These are phyloP conservation scores for Spilarctia lutea DNA, from an alignment of 2,888 invertebrate genomes.

Conservation along the genomic window DNA sequence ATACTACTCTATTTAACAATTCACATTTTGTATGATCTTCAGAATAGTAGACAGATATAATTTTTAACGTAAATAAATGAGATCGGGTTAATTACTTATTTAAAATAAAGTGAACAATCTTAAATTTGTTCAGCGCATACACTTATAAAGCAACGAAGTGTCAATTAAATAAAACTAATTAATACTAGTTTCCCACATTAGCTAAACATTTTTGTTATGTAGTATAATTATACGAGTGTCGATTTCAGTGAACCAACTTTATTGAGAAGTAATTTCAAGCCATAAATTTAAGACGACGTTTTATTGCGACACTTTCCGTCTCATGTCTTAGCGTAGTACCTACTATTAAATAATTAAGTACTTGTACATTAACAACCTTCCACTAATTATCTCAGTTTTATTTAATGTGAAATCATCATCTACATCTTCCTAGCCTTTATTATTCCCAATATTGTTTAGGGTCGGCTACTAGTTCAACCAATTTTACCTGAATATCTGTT, in stretches of 20 bases:
- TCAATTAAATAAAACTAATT: constrained; percentile 10
- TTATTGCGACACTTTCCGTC: not conserved
- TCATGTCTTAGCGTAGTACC: not conserved
- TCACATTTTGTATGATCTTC: not conserved
- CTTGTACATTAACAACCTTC: not conserved
- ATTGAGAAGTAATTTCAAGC: constrained; percentile 3
- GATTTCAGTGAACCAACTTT: not conserved
- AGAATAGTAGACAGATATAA: not conserved
- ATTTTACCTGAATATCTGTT: no score
- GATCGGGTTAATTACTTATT: not conserved
- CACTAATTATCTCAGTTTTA: not conserved
- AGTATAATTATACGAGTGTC: not conserved
- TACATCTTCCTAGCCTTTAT: no score
- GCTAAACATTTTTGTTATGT: not conserved
- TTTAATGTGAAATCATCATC: no score
- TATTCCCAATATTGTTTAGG: no score
- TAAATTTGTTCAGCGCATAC: constrained; percentile 3
- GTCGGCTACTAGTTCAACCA: no score
- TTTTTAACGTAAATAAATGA: constrained; percentile 1
- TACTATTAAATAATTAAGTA: constrained; percentile 3
- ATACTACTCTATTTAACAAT: not conserved
- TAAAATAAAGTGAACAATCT: constrained; percentile 2
- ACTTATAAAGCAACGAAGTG: not conserved
- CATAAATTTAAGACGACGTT: not conserved
- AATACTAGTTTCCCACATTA: constrained; percentile 15